Base-by-base conservation (phyloP, 1,140 invertebrate species). In the Zaprionus camerounensis region DNA sequence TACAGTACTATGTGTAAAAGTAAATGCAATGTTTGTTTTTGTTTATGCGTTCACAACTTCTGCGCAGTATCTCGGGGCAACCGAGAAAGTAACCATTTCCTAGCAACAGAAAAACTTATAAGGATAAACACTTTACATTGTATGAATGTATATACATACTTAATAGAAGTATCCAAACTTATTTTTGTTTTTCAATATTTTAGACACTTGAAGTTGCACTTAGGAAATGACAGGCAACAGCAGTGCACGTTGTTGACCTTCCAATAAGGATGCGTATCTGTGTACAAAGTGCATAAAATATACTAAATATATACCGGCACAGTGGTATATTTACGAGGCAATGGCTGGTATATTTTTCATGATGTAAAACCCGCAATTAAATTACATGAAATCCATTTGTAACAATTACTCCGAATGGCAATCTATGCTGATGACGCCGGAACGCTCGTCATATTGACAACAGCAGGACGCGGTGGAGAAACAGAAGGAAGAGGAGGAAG, bases 361-460 rank as follows among this genome's bases (percentile, higher is more conserved):
- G 70, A 74, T 76, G 76, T 90, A 82, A 90, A 90, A 90, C 85
- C 85, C 71, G 76, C 88, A 90, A 90, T 90, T 90, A 90, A 90
- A 90, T 90, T 90, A 90, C 85, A 78, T 85, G 68, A 85, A 90
- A 90, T 90, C 83, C 85, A 90, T 90, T 90, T 90, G 75, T 90
- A 90, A 90, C 81, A 90, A 90, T 90, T 90, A 90, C 85, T 78
- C 75, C 66, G 85, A 80, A 90, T 84, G 86, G 85, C 85, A 90
- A 90, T 90, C 85, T 90, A 90, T 85, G 85, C 85, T 90, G 85
- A 90, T 90, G 85, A 90, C 70, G 81, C 85, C 81, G 82, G 61
- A 83, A 88, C 75, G 78, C 31, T 75, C 76, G 83, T 77, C 84
- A 75, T 70, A 76, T 76, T 68, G 76, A 68, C 81, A 69, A 53